Evolutionary conservation across 37 sponge, comb jelly and placozoan species (phyloP).

Genomic region (Ephydatia muelleri): DNA sequence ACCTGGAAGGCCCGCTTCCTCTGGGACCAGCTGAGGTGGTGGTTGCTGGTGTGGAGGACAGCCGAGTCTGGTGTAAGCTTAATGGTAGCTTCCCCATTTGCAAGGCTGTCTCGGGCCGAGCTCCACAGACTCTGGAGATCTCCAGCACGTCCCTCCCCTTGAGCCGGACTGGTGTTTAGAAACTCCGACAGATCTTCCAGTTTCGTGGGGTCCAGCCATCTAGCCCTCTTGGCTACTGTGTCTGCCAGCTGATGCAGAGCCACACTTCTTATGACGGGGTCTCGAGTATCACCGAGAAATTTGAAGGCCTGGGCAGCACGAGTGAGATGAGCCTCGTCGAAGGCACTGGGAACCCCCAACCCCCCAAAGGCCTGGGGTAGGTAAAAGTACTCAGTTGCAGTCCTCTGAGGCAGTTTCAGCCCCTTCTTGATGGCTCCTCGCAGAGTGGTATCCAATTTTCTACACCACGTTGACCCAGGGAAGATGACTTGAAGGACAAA

Average conservation of each 20-base stretch:
- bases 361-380: slow-evolving; percentile 14
- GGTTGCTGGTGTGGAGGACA: background rate
- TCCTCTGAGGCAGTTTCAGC: slow-evolving; percentile 13
- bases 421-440: slow-evolving; percentile 9
- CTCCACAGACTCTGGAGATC: background rate
- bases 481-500: too few species aligned
- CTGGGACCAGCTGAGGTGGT: background rate
- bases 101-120: background rate
- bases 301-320: background rate
- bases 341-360: slow-evolving; percentile 20
- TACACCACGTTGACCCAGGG: slow-evolving; percentile 5
- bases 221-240: background rate
- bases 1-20: background rate
- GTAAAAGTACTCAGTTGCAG: slow-evolving; percentile 22
- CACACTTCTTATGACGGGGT: background rate
- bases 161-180: background rate
- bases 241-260: background rate
- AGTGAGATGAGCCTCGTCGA: background rate
- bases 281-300: background rate
- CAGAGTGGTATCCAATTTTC: slow-evolving; percentile 4
- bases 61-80: background rate
- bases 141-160: background rate
- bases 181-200: background rate
- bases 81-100: background rate
- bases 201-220: background rate